Base-by-base conservation (phyloP, 2,888 invertebrate species). In the Tetragonula carbonaria region DNA sequence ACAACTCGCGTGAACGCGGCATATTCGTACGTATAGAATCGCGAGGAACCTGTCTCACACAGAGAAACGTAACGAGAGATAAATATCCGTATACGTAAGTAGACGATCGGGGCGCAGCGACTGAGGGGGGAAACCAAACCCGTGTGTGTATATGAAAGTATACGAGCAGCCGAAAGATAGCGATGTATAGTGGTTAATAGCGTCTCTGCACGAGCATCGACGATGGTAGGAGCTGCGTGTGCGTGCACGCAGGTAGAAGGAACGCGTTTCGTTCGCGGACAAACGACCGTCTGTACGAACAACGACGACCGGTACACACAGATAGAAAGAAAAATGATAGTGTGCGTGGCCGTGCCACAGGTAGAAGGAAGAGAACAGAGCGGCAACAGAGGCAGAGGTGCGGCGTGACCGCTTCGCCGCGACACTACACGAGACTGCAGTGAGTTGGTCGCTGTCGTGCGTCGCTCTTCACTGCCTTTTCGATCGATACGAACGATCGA, bases 351-450 rank as follows among this genome's bases (percentile, higher is more conserved):
- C 67, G 73, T 71, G 84, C 65, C 65, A 63, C 81, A 87, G 88
- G 88, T 87, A 88, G 82, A 87, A 73, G 80, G 86, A 86, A 86
- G 81, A 86, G 86, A 82, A 78, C 71, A 59, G 57, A 68, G 73
- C 70, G 70, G 82, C 81, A 81, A 75, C 65, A 51, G 83, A 88
- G 76, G 80, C 71, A 87, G 84, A 87, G 90, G 89, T 86, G 88
- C 91, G 90, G 90, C 87, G 85, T 76, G 82, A 84, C 82, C 86
- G 85, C 63, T 84, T 72, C 81, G 78, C 78, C 68, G 74, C 80
- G 80, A 80, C 80, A 83, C 81, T 75, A 78, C 85, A 84, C 84
- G 81, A 80, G 86, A 83, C 84, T 75, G 86, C 86, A 83, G 87
- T 83, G 81, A 78, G 79, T 63, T 80, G 79, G 21, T 66, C 80